Evolutionary conservation across 2,797 vertebrate genomes (phyloP).

Genomic region (Liparis tanakae): DNA sequence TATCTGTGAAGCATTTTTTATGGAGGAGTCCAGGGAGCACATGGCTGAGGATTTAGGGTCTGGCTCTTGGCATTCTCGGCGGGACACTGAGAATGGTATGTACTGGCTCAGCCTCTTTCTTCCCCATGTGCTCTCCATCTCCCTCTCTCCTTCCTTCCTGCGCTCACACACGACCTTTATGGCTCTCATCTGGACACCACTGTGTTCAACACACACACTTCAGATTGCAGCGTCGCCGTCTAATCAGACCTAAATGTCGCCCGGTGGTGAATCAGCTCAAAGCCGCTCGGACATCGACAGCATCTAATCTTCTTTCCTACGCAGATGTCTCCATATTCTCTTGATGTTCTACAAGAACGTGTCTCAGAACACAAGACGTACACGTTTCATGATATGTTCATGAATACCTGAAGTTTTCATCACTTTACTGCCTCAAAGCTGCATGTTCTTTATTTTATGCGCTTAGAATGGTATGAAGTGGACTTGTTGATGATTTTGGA

Average conservation of each 20-base stretch:
- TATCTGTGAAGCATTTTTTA: slow-evolving; percentile 48
- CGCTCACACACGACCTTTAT: slow-evolving; percentile 46
- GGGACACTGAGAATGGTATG: slow-evolving; percentile 77
- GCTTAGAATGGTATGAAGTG: neutral
- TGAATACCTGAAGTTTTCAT: too few species aligned
- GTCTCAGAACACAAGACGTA: too few species aligned
- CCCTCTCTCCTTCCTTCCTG: slow-evolving; percentile 1
- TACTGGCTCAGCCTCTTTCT: slow-evolving; percentile 59
- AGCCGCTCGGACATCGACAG: slow-evolving; percentile 7
- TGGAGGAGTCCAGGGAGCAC: slow-evolving; percentile 47
- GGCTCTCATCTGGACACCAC: slow-evolving; percentile 34
- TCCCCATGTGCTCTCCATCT: slow-evolving; percentile 52
- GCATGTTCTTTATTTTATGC: too few species aligned
- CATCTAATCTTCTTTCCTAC: slow-evolving; percentile 26
- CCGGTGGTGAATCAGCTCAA: slow-evolving; percentile 10
- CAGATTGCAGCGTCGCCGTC: neutral
- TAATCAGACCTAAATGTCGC: slow-evolving; percentile 15
- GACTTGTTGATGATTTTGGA: slow-evolving; percentile 30
- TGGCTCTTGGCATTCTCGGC: slow-evolving; percentile 61
- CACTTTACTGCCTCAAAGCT: too few species aligned
- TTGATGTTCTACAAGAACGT: too few species aligned
- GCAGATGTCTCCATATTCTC: slow-evolving; percentile 38
- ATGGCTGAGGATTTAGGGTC: slow-evolving; percentile 62
- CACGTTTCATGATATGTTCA: too few species aligned
- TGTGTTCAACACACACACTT: slow-evolving; percentile 5